Base-by-base conservation (phyloP, 2,113 vertebrate species). In the Spea multiplicata region DNA sequence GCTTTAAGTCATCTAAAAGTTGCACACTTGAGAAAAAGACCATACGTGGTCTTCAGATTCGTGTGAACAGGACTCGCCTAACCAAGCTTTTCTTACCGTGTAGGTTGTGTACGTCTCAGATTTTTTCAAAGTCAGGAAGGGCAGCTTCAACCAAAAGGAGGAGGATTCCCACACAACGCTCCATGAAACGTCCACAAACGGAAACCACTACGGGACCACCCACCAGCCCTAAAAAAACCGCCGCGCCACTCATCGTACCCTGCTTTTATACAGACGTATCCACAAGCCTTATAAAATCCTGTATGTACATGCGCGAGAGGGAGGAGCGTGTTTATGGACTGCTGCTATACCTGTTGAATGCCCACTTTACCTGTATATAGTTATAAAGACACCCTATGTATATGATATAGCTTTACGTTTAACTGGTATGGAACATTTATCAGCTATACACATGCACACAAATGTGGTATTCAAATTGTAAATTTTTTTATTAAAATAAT, bases 91-190 rank as follows among this genome's bases (percentile, higher is more conserved):
- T 12, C 44, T 78, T 57, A 84, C 80, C 49, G 3, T 74, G 48
- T 80, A 99, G 97, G 94, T 91, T 76, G 90, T 95, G 10, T 97
- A 91, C 0, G 96, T 98, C 77, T 98, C 97, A 0, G 95, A 97
- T 88, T 98, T 99, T 85, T 99, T 99, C 90, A 97, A 97, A 88
- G 87, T 87, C 8, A 86, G 74, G 8, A 86, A 65, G 1, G 85
- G 86, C 6, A 77, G 88, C 4, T 89, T 93, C 78, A 89, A 88
- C 50, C 87, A 83, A 0, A 93, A 94, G 81, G 93, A 93, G 2
- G 87, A 84, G 2, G 93, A 96, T 75, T 92, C 92, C 0, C 96
- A 98, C 52, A 93, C 95, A 7, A 96, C 91, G 71, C 90, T 98
- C 55, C 94, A 96, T 4, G 97, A 98, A 82, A 95, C 93, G 0